phyloP scores from a whole-genome alignment of 2,797 vertebrate species.

The Chaetophractus vellerosus region DNA sequence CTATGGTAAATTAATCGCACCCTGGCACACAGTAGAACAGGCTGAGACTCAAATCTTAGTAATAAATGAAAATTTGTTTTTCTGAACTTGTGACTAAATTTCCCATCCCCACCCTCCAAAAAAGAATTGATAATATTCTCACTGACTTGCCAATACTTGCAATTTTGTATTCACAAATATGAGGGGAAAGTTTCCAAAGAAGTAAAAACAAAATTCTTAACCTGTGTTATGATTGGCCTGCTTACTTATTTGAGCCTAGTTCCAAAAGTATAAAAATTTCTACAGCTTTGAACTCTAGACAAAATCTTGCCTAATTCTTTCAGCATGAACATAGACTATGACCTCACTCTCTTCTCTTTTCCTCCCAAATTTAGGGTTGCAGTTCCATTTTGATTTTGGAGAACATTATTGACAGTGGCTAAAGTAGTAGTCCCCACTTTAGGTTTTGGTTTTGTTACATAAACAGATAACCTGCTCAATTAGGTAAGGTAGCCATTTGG shows the following conservation, averaged over 20 bases:
- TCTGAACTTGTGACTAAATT: background rate
- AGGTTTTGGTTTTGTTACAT: background rate
- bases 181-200: background rate
- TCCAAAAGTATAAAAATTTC: constrained; percentile 27
- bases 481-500: constrained; percentile 16
- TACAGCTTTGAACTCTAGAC: background rate
- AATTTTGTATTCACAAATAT: background rate
- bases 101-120: background rate
- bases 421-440: background rate
- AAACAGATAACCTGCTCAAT: background rate
- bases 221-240: background rate
- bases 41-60: background rate
- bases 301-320: constrained; percentile 11
- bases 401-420: background rate
- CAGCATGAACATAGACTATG: background rate
- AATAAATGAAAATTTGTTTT: background rate
- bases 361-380: background rate
- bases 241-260: background rate
- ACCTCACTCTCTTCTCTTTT: background rate
- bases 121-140: constrained; percentile 1
- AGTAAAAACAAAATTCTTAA: background rate
- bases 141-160: background rate
- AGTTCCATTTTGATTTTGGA: constrained; percentile 26
- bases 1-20: background rate
- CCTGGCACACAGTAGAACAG: background rate